Conservation (phyloP, 2,113 vertebrate species). For the Bufo gargarizans region DNA sequence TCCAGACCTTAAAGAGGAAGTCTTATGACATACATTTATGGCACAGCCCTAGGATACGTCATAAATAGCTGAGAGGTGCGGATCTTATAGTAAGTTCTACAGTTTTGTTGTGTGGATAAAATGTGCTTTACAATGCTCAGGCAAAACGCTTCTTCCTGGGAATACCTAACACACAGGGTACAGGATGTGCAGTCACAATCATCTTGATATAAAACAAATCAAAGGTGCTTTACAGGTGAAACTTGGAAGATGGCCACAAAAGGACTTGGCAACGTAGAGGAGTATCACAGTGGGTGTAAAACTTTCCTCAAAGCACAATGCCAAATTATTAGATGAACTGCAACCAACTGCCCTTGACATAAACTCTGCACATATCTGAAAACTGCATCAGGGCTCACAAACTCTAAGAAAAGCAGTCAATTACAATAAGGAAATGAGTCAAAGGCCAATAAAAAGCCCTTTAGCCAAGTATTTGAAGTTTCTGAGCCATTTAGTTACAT, state of each 20-base stretch:
- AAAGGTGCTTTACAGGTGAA: neutral
- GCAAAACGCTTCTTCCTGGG: no score
- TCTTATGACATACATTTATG: no score
- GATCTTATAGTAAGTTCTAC: no score
- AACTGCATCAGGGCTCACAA: neutral
- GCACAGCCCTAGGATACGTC: no score
- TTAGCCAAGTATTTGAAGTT: neutral
- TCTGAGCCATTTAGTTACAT: neutral
- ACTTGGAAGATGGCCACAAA: constrained; percentile 20
- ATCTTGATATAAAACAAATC: constrained; percentile 5
- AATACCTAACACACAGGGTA: neutral
- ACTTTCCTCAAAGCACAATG: neutral
- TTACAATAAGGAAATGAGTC: neutral
- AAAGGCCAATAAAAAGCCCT: neutral
- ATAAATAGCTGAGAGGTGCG: no score
- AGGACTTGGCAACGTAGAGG: neutral
- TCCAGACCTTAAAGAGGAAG: no score
- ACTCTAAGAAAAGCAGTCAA: neutral
- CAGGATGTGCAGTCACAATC: neutral
- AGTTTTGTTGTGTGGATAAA: neutral
- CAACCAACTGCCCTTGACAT: no score
- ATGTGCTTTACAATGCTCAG: neutral
- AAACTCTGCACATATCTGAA: neutral
- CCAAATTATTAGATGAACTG: neutral
- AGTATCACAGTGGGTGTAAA: neutral